Conservation (phyloP, 2,888 invertebrate genomes). For the Morpho helenor region DNA sequence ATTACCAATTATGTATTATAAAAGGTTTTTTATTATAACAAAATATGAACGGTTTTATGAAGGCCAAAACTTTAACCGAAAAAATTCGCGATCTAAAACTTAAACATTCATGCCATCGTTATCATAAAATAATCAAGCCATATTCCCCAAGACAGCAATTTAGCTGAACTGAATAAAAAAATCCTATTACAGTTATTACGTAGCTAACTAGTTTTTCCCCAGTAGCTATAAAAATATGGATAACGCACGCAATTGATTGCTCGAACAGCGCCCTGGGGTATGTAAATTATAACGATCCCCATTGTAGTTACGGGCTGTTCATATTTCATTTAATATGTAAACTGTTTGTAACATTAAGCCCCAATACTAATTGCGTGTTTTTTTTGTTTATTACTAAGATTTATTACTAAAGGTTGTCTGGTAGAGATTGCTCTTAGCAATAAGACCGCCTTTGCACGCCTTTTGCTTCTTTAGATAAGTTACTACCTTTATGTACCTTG, state of each 20-base stretch:
- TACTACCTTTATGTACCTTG: no score
- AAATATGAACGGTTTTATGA: no score
- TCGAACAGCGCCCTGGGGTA: conserved; percentile 14
- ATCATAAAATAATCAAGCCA: conserved; percentile 19
- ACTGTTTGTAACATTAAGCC: conserved; percentile 4
- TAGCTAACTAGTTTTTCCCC: conserved; percentile 21
- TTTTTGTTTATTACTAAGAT: no score
- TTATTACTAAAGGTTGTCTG: no score
- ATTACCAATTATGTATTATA: no score
- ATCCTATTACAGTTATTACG: conserved; percentile 18
- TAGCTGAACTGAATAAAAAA: conserved; percentile 21
- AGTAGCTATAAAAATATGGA: conserved; percentile 21
- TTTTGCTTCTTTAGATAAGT: no score
- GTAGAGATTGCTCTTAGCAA: no score
- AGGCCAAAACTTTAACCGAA: neutral
- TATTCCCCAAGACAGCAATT: conserved; percentile 22
- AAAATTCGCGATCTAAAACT: neutral
- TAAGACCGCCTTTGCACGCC: no score
- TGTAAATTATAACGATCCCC: conserved; percentile 8
- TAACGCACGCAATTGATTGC: conserved; percentile 26
- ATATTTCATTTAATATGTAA: neutral
- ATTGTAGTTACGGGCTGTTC: conserved; percentile 11
- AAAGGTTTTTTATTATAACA: no score
- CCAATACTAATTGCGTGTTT: no score
- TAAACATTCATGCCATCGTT: conserved; percentile 10